Conservation (phyloP, 2,797 vertebrate species). For the Taeniopygia guttata region DNA sequence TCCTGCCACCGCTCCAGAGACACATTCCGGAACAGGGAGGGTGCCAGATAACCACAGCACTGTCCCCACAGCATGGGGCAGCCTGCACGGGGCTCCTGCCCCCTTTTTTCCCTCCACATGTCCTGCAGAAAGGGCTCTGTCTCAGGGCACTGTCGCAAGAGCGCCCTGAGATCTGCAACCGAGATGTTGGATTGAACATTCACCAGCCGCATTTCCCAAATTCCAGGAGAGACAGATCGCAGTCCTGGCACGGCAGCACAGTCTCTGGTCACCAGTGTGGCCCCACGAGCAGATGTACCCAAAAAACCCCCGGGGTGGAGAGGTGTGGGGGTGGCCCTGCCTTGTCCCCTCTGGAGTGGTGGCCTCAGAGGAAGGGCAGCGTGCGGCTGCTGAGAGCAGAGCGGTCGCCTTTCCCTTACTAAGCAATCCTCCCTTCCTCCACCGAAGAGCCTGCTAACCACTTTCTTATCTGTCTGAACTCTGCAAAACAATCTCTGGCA, state of each 20-base stretch:
- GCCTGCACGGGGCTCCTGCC: not conserved
- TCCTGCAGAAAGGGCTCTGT: conserved; percentile 21
- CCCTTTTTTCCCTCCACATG: not conserved
- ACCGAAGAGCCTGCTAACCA: conserved; percentile 47
- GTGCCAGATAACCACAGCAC: not conserved
- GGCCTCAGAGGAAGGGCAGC: conserved; percentile 53
- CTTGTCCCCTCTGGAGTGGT: not conserved
- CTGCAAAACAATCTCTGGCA: conserved; percentile 60
- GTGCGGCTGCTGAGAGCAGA: not conserved
- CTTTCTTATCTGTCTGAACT: conserved; percentile 67
- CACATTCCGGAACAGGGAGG: not conserved
- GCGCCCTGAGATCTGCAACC: not conserved
- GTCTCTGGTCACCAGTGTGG: conserved; percentile 35
- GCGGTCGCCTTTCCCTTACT: conserved; percentile 61
- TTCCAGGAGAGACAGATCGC: conserved; percentile 55
- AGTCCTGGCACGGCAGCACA: conserved; percentile 33
- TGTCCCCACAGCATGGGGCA: not conserved
- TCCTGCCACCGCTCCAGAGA: not conserved
- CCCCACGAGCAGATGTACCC: not conserved
- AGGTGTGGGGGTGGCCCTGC: not conserved
- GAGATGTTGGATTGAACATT: conserved; percentile 44
- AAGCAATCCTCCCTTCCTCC: conserved; percentile 63
- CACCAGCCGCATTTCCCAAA: conserved; percentile 36
- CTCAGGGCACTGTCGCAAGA: not conserved
- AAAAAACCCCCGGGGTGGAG: accelerated